phyloP scores from a whole-genome alignment of 2,888 invertebrate species.

The Polymixis flavicincta region DNA sequence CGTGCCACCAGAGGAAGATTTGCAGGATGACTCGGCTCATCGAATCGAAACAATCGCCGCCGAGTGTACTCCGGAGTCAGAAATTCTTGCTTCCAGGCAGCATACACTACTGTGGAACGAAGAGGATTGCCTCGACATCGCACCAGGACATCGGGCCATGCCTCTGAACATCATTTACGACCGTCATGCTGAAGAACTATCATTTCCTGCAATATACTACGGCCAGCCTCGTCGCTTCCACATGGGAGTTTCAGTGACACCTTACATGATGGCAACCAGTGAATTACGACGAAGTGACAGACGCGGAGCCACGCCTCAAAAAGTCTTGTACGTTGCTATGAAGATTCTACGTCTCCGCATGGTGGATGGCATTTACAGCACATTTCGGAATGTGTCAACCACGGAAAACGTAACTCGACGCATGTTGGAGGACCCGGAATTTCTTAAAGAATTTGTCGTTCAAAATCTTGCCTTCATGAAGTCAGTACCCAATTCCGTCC shows the following conservation, averaged over 20 bases:
- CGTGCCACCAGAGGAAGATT: not conserved
- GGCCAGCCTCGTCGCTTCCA: slow-evolving; percentile 1
- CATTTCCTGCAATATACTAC: slow-evolving; percentile 15
- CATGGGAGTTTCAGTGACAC: slow-evolving; percentile 10
- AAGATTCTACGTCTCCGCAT: too few species aligned
- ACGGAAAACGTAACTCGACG: slow-evolving; percentile 3
- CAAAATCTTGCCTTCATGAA: slow-evolving; percentile 11
- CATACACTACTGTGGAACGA: slow-evolving; percentile 11
- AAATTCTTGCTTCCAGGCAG: slow-evolving; percentile 6
- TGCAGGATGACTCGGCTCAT: not conserved
- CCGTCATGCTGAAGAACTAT: slow-evolving; percentile 14
- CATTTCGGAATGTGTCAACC: not conserved
- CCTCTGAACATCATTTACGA: slow-evolving; percentile 15
- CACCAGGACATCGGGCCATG: slow-evolving; percentile 3
- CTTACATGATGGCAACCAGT: slow-evolving; percentile 17
- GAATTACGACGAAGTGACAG: slow-evolving; percentile 14
- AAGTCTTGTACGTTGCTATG: too few species aligned
- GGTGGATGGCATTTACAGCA: slow-evolving; percentile 16
- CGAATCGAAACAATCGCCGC: not conserved
- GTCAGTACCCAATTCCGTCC: slow-evolving; percentile 14
- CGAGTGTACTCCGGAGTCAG: not conserved
- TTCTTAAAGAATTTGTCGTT: slow-evolving; percentile 7
- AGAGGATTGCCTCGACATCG: slow-evolving; percentile 13
- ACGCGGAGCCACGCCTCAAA: slow-evolving; percentile 27
- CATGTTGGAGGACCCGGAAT: slow-evolving; percentile 9